These are phyloP conservation scores for Hoplias malabaricus DNA, from an alignment of 2,113 vertebrate genomes.

Conservation along the genomic window DNA sequence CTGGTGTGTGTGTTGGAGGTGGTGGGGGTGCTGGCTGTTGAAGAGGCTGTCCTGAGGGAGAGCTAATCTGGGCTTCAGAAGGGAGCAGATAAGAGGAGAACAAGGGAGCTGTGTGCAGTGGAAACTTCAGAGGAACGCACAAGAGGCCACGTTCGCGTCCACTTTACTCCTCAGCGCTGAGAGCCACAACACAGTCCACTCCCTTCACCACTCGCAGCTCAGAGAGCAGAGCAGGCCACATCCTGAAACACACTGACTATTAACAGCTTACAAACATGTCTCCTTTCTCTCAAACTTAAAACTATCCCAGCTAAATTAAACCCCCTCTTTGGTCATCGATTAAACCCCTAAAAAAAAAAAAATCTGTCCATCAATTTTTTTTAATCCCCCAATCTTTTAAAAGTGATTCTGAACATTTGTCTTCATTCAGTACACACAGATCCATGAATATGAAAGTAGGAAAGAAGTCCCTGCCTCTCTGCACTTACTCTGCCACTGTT, in stretches of 20 bases:
- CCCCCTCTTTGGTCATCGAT: no score
- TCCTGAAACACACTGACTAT: neutral
- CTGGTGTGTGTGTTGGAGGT: neutral
- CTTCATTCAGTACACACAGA: no score
- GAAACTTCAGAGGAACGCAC: constrained; percentile 31
- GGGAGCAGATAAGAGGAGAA: constrained; percentile 26
- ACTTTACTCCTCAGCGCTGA: neutral
- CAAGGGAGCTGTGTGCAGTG: neutral
- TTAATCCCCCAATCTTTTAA: no score
- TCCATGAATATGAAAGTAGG: no score
- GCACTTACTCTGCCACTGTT: no score
- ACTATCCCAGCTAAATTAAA: no score
- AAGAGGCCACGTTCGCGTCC: constrained; percentile 6
- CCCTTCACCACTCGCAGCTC: neutral
- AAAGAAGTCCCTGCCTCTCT: no score
- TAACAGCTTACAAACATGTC: neutral
- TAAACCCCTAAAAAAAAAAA: no score
- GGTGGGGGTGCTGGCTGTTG: neutral
- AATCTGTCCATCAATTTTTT: no score
- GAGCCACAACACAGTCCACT: neutral
- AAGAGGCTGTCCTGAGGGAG: neutral
- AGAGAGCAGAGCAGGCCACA: neutral
- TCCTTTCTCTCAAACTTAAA: neutral
- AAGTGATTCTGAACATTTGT: no score
- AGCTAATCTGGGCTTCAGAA: constrained; percentile 17